Evolutionary conservation across 1,140 invertebrate species (phyloP).

Genomic region (Drosophila ironensis): DNA sequence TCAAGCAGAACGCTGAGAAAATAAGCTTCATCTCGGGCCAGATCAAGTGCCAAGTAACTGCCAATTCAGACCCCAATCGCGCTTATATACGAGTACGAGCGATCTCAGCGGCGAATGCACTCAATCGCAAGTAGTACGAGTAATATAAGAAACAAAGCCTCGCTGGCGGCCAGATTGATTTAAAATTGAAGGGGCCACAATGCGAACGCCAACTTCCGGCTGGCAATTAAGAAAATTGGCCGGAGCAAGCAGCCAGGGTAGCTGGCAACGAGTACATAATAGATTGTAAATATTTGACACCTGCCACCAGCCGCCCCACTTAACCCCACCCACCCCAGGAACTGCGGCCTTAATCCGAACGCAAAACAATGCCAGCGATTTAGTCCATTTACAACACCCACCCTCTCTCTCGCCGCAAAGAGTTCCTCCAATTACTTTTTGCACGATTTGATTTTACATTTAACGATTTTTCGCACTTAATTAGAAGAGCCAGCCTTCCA

Average conservation of each 20-base stretch:
- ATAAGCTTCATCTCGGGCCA: slow-evolving; percentile 25
- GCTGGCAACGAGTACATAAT: slow-evolving; percentile 52
- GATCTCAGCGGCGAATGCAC: neutral
- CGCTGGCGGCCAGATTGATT: slow-evolving; percentile 19
- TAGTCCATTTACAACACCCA: slow-evolving; percentile 39
- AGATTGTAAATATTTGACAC: slow-evolving; percentile 76
- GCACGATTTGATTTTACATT: slow-evolving; percentile 82
- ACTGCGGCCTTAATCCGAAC: slow-evolving; percentile 72
- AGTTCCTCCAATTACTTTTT: slow-evolving; percentile 74
- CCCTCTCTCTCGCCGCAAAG: slow-evolving; percentile 2
- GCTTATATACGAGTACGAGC: slow-evolving; percentile 34
- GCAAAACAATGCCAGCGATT: slow-evolving; percentile 56
- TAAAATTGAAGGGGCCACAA: slow-evolving; percentile 12
- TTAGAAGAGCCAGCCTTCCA: slow-evolving; percentile 70
- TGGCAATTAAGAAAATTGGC: slow-evolving; percentile 72
- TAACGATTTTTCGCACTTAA: slow-evolving; percentile 82
- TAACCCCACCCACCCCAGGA: slow-evolving; percentile 9
- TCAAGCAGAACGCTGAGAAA: slow-evolving; percentile 12
- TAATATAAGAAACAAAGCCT: slow-evolving; percentile 13
- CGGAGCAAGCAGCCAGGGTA: slow-evolving; percentile 19
- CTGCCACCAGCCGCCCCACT: slow-evolving; percentile 25
- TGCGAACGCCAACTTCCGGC: slow-evolving; percentile 24
- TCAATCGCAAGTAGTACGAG: neutral
- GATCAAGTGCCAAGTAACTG: slow-evolving; percentile 13
- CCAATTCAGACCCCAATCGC: slow-evolving; percentile 2